A percentile compares a stretch with the other conserved stretches of the same genome.
Evolutionary conservation across 2,888 invertebrate species (phyloP).

Genomic region (Parnassius orleans): DNA sequence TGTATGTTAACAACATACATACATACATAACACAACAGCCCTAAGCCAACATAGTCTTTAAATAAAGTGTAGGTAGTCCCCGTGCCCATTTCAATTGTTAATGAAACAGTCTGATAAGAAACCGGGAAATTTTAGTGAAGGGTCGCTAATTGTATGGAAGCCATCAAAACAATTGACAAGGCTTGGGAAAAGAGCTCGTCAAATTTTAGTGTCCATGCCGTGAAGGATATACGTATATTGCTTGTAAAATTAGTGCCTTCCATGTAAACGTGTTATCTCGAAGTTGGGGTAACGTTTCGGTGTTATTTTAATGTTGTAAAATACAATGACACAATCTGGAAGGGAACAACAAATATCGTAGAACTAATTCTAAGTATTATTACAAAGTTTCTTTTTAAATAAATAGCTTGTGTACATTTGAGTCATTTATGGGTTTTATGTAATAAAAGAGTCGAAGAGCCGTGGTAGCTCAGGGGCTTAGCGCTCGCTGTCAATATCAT

Average conservation of each 20-base stretch:
- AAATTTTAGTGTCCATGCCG: conserved; percentile 16
- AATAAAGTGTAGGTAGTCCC: conserved; percentile 21
- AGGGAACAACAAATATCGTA: not conserved
- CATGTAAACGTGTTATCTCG: conserved; percentile 12
- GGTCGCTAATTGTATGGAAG: conserved; percentile 28
- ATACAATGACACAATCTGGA: not conserved
- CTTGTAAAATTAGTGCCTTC: conserved; percentile 21
- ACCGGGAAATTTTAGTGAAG: conserved; percentile 26
- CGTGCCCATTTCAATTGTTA: conserved; percentile 54
- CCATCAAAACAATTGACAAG: conserved; percentile 24
- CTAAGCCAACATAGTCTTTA: conserved; percentile 12
- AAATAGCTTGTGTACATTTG: no score
- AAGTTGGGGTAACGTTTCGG: conserved; percentile 6
- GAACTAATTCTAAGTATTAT: not conserved
- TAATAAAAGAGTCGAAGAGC: no score
- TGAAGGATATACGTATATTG: conserved; percentile 9
- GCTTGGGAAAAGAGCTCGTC: conserved; percentile 22
- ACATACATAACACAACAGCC: conserved; percentile 2
- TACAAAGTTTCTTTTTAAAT: no score
- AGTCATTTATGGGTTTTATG: no score
- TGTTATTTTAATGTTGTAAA: conserved; percentile 11
- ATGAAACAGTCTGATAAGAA: conserved; percentile 41
- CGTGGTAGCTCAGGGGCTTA: no score
- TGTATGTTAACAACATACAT: no score
- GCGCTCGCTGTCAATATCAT: no score